Percentiles rank a stretch among this genome's conserved stretches.
Evolutionary conservation across 2,888 invertebrate species (phyloP).

Genomic region (Chromoteleia sp.): DNA sequence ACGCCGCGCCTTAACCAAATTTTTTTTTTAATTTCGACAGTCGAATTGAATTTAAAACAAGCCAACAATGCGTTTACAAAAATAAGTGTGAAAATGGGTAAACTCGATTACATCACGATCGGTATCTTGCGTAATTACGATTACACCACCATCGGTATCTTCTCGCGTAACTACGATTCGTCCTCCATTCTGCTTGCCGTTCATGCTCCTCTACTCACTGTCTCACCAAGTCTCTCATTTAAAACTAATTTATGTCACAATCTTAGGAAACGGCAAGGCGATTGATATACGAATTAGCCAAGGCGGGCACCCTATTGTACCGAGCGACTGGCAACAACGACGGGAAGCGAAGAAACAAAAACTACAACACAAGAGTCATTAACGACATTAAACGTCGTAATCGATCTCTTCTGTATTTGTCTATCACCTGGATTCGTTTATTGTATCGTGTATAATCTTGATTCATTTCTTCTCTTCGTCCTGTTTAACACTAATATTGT

Average conservation of each 20-base stretch:
- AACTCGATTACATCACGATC: constrained; percentile 10
- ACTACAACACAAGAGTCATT: constrained; percentile 13
- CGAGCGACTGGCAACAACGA: constrained; percentile 1
- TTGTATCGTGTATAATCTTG: constrained; percentile 10
- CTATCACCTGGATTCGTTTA: neutral
- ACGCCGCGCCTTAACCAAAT: constrained; percentile 22
- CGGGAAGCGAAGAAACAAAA: constrained; percentile 31
- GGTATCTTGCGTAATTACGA: constrained; percentile 2
- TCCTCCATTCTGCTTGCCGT: constrained; percentile 27
- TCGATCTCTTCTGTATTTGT: neutral
- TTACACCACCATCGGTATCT: constrained; percentile 24
- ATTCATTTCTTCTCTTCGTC: neutral
- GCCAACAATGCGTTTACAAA: neutral
- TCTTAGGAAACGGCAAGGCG: constrained; percentile 34
- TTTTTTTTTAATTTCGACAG: neutral
- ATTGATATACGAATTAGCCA: constrained; percentile 18
- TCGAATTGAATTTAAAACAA: neutral
- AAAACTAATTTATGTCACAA: constrained; percentile 42
- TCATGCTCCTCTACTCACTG: neutral
- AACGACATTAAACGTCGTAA: neutral
- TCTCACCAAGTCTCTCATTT: constrained; percentile 14
- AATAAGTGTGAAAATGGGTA: neutral
- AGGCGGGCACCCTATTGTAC: constrained; percentile 1
- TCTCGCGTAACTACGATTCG: constrained; percentile 37
- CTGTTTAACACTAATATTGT: neutral